phyloP scores from a whole-genome alignment of 2,888 invertebrate genomes.

The Monopis laevigella region DNA sequence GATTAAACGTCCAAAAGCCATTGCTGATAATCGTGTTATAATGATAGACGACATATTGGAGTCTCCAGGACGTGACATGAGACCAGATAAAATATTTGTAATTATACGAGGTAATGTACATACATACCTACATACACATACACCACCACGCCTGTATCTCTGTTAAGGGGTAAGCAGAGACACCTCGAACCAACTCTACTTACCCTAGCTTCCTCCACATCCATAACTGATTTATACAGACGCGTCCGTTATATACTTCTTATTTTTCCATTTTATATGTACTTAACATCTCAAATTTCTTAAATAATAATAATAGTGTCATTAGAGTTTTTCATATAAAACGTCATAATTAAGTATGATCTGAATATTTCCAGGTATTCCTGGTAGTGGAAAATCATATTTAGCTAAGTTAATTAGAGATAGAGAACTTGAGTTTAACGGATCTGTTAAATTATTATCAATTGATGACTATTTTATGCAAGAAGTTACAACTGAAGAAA shows the following conservation, averaged over 20 bases:
- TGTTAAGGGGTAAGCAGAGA: too few relatives aligned
- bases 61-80: conserved; percentile 79
- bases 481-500: conserved; percentile 79
- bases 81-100: conserved; percentile 85
- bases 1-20: conserved; percentile 24
- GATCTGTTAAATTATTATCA: conserved; percentile 90
- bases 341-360: background rate
- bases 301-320: too few relatives aligned
- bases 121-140: too few relatives aligned
- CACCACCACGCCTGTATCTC: too few relatives aligned
- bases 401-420: conserved; percentile 89
- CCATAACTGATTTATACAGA: too few relatives aligned
- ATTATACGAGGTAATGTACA: conserved; percentile 84
- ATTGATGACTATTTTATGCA: conserved; percentile 96
- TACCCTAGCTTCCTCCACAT: too few relatives aligned
- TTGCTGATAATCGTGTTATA: conserved; percentile 34
- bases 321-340: background rate
- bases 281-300: too few relatives aligned
- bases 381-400: conserved; percentile 95
- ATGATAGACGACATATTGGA: conserved; percentile 86
- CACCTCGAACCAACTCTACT: too few relatives aligned
- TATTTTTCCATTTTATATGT: too few relatives aligned
- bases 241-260: too few relatives aligned
- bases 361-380: conserved; percentile 67
- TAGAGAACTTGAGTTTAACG: conserved; percentile 83